These are phyloP conservation scores for Melanotaenia duboulayi DNA, from an alignment of 2,113 vertebrate species.

Conservation along the genomic window DNA sequence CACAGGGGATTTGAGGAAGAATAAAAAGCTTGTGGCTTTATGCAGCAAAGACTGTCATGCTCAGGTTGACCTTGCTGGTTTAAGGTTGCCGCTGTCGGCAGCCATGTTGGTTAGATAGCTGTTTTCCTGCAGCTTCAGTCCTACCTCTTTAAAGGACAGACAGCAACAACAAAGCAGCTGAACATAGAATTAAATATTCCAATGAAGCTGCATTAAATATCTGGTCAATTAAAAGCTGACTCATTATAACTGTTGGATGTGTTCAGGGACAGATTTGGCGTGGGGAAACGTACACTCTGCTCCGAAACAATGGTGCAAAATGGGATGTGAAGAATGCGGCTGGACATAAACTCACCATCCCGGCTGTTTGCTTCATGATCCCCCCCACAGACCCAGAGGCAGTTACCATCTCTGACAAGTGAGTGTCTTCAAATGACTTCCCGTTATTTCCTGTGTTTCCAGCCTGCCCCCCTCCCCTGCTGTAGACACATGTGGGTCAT, in stretches of 20 bases:
- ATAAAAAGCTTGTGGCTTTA: no score
- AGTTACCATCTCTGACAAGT: constrained; percentile 87
- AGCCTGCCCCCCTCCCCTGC: no score
- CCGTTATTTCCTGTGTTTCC: neutral
- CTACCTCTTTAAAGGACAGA: no score
- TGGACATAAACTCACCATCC: constrained; percentile 83
- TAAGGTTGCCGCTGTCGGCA: no score
- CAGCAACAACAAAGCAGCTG: no score
- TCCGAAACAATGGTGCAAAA: constrained; percentile 83
- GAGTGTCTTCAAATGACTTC: constrained; percentile 46
- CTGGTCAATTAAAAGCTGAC: neutral
- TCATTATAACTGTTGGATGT: neutral
- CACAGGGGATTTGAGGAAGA: no score
- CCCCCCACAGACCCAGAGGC: constrained; percentile 91
- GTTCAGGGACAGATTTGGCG: constrained; percentile 87
- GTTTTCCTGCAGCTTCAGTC: no score
- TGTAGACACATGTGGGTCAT: no score
- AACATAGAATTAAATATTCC: no score
- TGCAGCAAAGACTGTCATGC: no score
- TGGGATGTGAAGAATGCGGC: constrained; percentile 91
- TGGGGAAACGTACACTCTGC: constrained; percentile 90
- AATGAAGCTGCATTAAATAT: neutral
- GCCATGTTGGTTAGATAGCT: no score
- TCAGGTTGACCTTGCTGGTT: no score
- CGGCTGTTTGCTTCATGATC: constrained; percentile 92